These are phyloP conservation scores for Hirudo medicinalis DNA, from an alignment of 1,140 invertebrate genomes.

Conservation along the genomic window DNA sequence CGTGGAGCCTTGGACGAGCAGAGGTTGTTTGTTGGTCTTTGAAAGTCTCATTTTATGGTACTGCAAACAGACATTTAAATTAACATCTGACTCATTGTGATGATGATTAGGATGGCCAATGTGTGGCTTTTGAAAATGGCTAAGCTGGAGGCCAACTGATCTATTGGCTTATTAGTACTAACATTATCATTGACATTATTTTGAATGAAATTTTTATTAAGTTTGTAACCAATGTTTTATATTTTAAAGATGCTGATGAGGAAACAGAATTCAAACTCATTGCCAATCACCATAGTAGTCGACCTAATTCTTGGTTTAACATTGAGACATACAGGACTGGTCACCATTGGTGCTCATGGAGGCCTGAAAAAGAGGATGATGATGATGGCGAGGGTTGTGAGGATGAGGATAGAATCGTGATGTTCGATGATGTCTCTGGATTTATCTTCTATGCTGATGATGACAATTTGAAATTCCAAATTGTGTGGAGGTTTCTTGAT, in stretches of 20 bases:
- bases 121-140: background rate
- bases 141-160: background rate
- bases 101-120: background rate
- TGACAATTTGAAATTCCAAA: background rate
- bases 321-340: background rate
- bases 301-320: background rate
- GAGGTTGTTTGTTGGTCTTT: background rate
- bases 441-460: background rate
- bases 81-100: background rate
- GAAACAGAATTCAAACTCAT: background rate
- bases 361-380: background rate
- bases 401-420: constrained; percentile 3
- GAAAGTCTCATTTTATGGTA: background rate
- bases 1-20: background rate
- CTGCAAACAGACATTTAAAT: background rate
- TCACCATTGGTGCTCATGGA: background rate
- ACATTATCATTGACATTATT: background rate
- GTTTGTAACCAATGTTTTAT: background rate
- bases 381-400: constrained; percentile 2
- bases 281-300: background rate
- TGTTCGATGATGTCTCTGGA: background rate
- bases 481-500: background rate
- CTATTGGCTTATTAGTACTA: background rate
- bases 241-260: background rate
- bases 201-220: background rate